Base-by-base conservation (phyloP, 1,140 invertebrate genomes). In the Branchinecta lynchi region DNA sequence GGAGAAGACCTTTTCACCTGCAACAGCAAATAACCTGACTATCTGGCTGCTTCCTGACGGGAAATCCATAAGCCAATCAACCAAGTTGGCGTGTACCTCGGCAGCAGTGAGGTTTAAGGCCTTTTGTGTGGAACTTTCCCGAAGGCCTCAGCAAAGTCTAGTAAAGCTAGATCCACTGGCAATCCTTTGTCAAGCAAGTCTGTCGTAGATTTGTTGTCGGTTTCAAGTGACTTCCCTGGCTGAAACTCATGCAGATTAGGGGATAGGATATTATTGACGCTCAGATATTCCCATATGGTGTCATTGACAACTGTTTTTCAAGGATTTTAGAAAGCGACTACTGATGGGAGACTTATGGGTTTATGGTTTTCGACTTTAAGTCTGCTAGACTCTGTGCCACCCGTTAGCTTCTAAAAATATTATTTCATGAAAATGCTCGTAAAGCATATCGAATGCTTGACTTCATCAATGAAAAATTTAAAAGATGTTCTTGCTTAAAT, bases 251-350 rank as follows among this genome's bases (percentile, higher is more conserved):
- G 46, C n/a, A 9, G 46, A n/a, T n/a, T 51, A n/a, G 46, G 46
- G 9, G n/a, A 51, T 51, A 51, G 46, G 9, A 51, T 51, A 9
- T n/a, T n/a, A 51, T 51, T 51, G n/a, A 51, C 9, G 9, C 9
- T 51, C 46, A 51, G 46, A 51, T 51, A n/a, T n/a, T 51, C n/a
- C 46, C 9, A 9, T 9, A 51, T 51, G n/a, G 46, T 9, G 46
- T 51, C 46, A 51, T 51, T 51, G 9, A 51, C 46, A 51, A 51
- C 46, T 51, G 9, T 9, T 51, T 51, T n/a, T n/a, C 9, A 9
- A 51, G 46, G 46, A 51, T 51, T 51, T 51, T 51, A 51, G n/a
- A n/a, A n/a, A n/a, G 46, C 46, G n/a, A 51, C 46, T 9, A n/a
- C n/a, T 9, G 46, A 51, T 9, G 46, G 9, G 9, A 51, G 9